phyloP scores from a whole-genome alignment of 2,888 invertebrate genomes.

The Acanthoscelides obtectus region DNA sequence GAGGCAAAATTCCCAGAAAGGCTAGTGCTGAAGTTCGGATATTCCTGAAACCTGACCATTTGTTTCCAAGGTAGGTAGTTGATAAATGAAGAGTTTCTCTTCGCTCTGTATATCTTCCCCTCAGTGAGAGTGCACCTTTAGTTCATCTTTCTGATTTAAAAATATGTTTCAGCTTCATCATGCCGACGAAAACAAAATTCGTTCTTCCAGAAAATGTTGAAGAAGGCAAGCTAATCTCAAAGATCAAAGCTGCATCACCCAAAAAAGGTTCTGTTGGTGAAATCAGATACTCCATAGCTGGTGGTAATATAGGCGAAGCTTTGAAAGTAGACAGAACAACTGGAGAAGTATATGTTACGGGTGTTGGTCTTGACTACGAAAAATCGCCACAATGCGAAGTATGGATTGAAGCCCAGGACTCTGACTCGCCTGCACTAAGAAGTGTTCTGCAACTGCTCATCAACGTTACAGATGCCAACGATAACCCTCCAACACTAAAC shows the following conservation, averaged over 20 bases:
- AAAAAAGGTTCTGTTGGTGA: constrained; percentile 68
- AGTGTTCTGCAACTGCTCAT: constrained; percentile 77
- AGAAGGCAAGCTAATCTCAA: constrained; percentile 72
- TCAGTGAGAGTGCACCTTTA: no score
- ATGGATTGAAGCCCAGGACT: constrained; percentile 88
- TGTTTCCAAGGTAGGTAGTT: constrained; percentile 67
- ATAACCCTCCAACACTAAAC: constrained; percentile 83
- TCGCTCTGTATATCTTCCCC: no score
- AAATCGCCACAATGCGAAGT: constrained; percentile 78
- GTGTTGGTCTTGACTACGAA: constrained; percentile 80
- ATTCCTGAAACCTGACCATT: constrained; percentile 67
- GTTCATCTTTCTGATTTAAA: neutral
- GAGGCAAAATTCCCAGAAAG: constrained; percentile 63
- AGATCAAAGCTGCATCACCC: constrained; percentile 72
- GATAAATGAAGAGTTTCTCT: no score
- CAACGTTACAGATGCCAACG: constrained; percentile 90
- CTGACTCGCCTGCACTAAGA: constrained; percentile 74
- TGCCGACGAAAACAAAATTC: constrained; percentile 66
- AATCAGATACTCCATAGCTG: constrained; percentile 79
- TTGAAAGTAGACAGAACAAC: constrained; percentile 71
- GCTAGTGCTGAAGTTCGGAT: constrained; percentile 74
- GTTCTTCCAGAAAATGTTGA: constrained; percentile 75
- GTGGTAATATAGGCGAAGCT: constrained; percentile 91
- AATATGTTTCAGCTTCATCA: constrained; percentile 52
- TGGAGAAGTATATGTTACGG: constrained; percentile 76